Percentiles rank a stretch among this genome's conserved stretches.
Conservation (phyloP, 2,797 vertebrate genomes). For the Poliocrania exsul region DNA sequence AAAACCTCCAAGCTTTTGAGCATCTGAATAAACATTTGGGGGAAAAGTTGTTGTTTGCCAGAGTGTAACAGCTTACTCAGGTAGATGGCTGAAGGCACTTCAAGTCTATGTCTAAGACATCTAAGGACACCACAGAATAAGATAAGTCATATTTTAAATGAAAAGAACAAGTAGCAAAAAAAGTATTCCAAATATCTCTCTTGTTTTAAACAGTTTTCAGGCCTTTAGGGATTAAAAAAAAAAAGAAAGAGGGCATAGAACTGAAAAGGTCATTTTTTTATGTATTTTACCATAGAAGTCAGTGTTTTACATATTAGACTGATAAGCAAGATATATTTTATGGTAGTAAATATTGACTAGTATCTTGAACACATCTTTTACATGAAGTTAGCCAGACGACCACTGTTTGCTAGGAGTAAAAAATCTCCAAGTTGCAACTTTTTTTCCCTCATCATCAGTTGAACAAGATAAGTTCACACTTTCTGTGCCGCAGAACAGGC, state of each 20-base stretch:
- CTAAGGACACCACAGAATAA: not conserved
- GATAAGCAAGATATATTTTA: not conserved
- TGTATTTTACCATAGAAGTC: not conserved
- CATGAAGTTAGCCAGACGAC: not conserved
- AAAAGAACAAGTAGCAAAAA: not conserved
- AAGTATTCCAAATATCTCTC: not conserved
- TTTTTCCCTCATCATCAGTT: not conserved
- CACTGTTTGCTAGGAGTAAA: not conserved
- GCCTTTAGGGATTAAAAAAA: not conserved
- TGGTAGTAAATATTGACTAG: not conserved
- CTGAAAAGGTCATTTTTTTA: not conserved
- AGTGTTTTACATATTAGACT: not conserved
- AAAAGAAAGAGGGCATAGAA: not conserved
- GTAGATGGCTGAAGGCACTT: not conserved
- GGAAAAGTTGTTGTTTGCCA: not conserved
- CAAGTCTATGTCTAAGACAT: not conserved
- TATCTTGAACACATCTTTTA: not conserved
- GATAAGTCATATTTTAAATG: not conserved
- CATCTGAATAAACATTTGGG: constrained; percentile 30
- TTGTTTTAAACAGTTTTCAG: not conserved
- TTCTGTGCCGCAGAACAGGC: not conserved
- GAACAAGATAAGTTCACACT: not conserved
- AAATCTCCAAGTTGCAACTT: not conserved
- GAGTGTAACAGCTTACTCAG: not conserved
- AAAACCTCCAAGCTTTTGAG: not conserved